Evolutionary conservation across 2,113 vertebrate genomes (phyloP).

Genomic region (Gallinago media): DNA sequence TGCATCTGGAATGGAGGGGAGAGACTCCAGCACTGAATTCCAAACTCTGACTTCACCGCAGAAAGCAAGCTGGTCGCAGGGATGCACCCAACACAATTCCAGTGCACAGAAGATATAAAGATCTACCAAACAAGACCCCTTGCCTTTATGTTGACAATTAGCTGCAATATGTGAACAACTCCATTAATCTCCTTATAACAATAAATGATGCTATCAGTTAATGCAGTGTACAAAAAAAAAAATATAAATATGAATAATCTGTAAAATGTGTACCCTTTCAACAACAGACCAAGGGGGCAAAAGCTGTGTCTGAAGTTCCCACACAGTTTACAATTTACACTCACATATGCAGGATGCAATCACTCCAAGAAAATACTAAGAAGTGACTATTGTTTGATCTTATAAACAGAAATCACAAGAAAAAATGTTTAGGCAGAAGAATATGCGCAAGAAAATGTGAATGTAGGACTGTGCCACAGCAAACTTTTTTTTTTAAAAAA

Average conservation of each 20-base stretch:
- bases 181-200: not conserved
- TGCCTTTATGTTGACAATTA: not conserved
- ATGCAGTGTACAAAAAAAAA: not conserved
- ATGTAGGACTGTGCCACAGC: not conserved
- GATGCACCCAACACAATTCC: not conserved
- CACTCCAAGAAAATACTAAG: not conserved
- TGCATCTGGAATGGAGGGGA: not conserved
- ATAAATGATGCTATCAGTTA: not conserved
- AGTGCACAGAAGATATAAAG: accelerated
- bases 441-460: not conserved
- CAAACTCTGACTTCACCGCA: not conserved
- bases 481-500: not conserved
- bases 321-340: too few relatives aligned
- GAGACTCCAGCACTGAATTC: not conserved
- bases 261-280: not conserved
- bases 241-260: too few relatives aligned
- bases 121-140: not conserved
- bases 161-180: not conserved
- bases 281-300: not conserved
- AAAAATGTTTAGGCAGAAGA: not conserved
- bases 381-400: not conserved
- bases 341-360: accelerated
- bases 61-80: accelerated
- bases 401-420: not conserved
- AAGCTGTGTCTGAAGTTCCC: not conserved